These are phyloP conservation scores for Drosophila maculinotata DNA, from an alignment of 2,888 invertebrate species.

Conservation along the genomic window DNA sequence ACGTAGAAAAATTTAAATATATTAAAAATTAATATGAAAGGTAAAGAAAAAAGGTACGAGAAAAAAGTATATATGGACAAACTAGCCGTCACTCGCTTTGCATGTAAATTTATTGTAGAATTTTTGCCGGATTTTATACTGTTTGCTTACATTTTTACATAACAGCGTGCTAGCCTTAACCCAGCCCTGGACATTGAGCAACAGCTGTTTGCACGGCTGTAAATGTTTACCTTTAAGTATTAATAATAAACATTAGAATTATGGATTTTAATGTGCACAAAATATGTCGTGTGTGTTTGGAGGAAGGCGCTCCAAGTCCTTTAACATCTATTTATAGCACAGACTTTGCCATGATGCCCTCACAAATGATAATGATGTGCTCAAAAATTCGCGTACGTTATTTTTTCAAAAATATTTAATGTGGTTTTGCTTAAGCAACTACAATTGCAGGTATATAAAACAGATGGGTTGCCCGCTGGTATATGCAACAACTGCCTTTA, in stretches of 20 bases:
- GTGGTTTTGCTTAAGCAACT: not conserved
- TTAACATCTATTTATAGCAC: slow-evolving; percentile 87
- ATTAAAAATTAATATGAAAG: too few relatives aligned
- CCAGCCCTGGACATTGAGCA: slow-evolving; percentile 9
- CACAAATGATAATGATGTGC: slow-evolving; percentile 88
- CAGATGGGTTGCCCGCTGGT: slow-evolving; percentile 87
- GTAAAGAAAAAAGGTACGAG: too few relatives aligned
- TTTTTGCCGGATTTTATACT: not conserved
- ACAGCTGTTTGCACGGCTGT: slow-evolving; percentile 35
- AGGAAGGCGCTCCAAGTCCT: slow-evolving; percentile 87
- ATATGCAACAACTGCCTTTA: slow-evolving; percentile 88
- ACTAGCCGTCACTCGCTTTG: too few relatives aligned
- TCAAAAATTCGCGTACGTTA: slow-evolving; percentile 86
- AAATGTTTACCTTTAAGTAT: slow-evolving; percentile 37
- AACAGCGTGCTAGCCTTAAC: not conserved
- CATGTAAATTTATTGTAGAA: too few relatives aligned
- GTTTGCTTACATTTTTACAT: not conserved
- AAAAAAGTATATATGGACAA: too few relatives aligned
- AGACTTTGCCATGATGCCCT: slow-evolving; percentile 87
- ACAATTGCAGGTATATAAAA: slow-evolving; percentile 85
- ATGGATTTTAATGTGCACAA: slow-evolving; percentile 85
- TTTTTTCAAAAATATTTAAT: not conserved
- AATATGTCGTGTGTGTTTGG: slow-evolving; percentile 88
- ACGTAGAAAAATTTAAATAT: too few relatives aligned
- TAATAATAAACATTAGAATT: slow-evolving; percentile 5